Evolutionary conservation across 1,140 invertebrate species (phyloP), one percentile per base, ranked within the genome.

Genomic region (Batillaria attramentaria): DNA sequence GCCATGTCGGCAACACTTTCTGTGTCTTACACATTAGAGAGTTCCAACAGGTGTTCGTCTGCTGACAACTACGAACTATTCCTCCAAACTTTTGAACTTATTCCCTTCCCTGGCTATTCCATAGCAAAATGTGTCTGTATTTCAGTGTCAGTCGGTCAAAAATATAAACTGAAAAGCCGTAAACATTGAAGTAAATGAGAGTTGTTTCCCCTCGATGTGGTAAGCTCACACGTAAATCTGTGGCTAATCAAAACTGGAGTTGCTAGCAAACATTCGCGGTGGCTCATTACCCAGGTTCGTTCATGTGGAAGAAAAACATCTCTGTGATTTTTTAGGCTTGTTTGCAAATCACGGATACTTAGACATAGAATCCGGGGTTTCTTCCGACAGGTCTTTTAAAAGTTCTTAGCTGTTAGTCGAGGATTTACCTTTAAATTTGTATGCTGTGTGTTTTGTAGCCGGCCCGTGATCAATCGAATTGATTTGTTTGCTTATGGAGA

Each of bases 1-100:
- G 18, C n/a, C n/a, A 20, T 54, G n/a, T 20, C n/a, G n/a, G 18
- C 50, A 1, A 20, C n/a, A 20, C 18, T 54, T 54, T 54, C n/a
- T 20, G 18, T 54, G 50, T 54, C 18, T 54, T 1, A 54, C 18
- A 54, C 1, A 54, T 20, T 20, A 54, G 3, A 54, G 3, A n/a
- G 18, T 20, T 54, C n/a, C n/a, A 20, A n/a, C 1, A 54, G n/a
- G 50, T 1, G n/a, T n/a, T 54, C 3, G n/a, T 54, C n/a, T 54
- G 3, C n/a, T 54, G 18, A 18, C 50, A 54, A n/a, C 50, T 2
- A 54, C 78, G 78, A 79, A 88, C 88, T 20, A 20, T 54, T 54
- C n/a, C 50, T 54, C 50, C 1, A 54, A 20, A n/a, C 46, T 50
- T 50, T 50, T 50, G 13, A 13, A 50, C 46, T 50, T 50, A 50